Evolutionary conservation across 2,797 vertebrate species (phyloP).

Genomic region (Macropus fuliginosus): DNA sequence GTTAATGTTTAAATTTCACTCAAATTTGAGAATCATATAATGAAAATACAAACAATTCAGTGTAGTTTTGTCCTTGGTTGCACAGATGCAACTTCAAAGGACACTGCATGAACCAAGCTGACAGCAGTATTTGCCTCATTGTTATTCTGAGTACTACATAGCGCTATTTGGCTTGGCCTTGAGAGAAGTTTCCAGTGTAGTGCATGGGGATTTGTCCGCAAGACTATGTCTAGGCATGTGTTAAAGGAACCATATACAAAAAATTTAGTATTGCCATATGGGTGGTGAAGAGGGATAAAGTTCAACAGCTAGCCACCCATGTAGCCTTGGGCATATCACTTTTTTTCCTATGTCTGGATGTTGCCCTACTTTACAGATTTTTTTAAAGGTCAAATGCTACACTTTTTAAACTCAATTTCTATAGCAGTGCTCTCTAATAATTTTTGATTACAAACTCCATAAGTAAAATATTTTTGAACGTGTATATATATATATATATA

Average conservation of each 20-base stretch:
- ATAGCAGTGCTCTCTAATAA: background rate
- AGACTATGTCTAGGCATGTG: slow-evolving; percentile 28
- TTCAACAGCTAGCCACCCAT: background rate
- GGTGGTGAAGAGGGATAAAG: background rate
- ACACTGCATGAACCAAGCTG: background rate
- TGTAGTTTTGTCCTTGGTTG: slow-evolving; percentile 47
- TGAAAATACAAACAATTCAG: slow-evolving; percentile 51
- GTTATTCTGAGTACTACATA: slow-evolving; percentile 21
- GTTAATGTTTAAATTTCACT: slow-evolving; percentile 43
- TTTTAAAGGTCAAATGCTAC: background rate
- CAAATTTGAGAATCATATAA: slow-evolving; percentile 46
- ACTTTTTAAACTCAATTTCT: background rate
- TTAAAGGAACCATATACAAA: slow-evolving; percentile 3
- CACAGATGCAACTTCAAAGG: slow-evolving; percentile 47
- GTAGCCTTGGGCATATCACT: background rate
- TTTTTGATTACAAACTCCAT: background rate
- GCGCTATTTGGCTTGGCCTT: slow-evolving; percentile 49
- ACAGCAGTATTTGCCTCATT: slow-evolving; percentile 33
- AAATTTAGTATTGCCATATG: background rate
- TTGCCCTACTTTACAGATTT: background rate
- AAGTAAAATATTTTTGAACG: background rate
- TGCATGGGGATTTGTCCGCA: slow-evolving; percentile 32
- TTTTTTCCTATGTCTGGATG: background rate
- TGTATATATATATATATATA: background rate
- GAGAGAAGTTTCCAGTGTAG: slow-evolving; percentile 8